Base-by-base conservation (phyloP, 2,888 invertebrate genomes). In the Drosophila falleni region DNA sequence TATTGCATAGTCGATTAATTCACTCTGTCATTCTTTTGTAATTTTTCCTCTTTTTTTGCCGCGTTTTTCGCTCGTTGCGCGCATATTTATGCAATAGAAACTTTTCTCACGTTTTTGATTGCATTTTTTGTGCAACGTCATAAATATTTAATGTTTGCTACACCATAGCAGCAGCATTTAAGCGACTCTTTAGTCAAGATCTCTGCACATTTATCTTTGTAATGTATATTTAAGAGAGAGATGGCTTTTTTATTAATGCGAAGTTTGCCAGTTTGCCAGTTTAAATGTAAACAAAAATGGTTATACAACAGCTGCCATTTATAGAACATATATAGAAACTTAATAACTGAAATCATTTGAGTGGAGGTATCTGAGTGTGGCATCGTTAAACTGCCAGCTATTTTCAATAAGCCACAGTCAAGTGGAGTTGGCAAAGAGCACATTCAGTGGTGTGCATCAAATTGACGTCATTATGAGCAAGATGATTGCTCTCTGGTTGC, bases 41-140 rank as follows among this genome's bases (percentile, higher is more conserved):
- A 62, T 58, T 66, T 26, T 10, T n/a, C 11, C 2, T 39, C 33
- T 70, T 71, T 67, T 44, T 71, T 49, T 15, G 49, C 54, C 56
- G 35, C 51, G 55, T 13, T 41, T 58, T 65, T 53, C 54, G 65
- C 71, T 74, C 37, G 55, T 37, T 53, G 80, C 66, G 67, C 82
- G 54, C 78, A 87, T 84, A 86, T 81, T 87, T 86, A 86, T 86
- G 86, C 86, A 87, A 89, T 87, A 81, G 74, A 87, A 89, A 87
- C 88, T 89, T 81, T 89, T 85, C 89, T 85, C 89, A 89, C 86
- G 88, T 78, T 87, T 84, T 80, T 85, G 80, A 81, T 87, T 77
- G 82, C 75, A 76, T 80, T 84, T 84, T 80, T 85, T 83, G 75
- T 78, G 87, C 85, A 78, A 46, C 74, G 73, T 80, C 80, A 85